Conservation (phyloP, 2,113 vertebrate species). For the Caloenas nicobarica region DNA sequence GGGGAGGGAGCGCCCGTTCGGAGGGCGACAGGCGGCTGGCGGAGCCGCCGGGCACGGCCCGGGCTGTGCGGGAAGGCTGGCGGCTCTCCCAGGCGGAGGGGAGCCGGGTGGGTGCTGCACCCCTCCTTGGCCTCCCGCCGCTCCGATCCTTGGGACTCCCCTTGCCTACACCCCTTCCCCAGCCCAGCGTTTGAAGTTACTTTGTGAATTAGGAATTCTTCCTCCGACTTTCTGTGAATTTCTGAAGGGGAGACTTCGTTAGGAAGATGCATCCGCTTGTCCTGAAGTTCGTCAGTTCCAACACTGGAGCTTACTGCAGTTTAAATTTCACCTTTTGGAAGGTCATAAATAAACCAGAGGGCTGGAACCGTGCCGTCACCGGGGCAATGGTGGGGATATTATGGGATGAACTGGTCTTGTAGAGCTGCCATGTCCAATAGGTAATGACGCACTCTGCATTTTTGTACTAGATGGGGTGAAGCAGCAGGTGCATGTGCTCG, state of each 20-base stretch:
- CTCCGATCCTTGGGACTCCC: no score
- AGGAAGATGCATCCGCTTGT: background rate
- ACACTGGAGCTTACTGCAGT: rapidly evolving
- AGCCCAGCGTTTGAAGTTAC: background rate
- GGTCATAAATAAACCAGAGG: background rate
- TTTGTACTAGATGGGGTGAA: rapidly evolving
- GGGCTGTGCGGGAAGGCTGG: background rate
- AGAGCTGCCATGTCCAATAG: background rate
- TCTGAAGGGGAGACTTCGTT: background rate
- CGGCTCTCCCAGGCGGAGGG: background rate
- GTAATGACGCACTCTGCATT: rapidly evolving
- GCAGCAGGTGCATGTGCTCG: background rate
- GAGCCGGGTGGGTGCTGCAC: background rate
- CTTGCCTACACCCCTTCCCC: rapidly evolving
- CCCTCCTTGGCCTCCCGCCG: no score
- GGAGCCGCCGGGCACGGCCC: background rate
- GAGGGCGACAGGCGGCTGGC: background rate
- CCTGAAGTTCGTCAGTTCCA: background rate
- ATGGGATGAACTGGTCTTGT: rapidly evolving
- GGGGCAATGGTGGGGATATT: background rate
- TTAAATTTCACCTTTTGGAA: background rate
- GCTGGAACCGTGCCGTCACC: background rate
- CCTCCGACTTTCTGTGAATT: no score
- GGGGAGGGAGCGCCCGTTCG: no score
- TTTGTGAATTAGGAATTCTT: background rate